These are phyloP conservation scores for Aphrophora alni DNA, from an alignment of 2,888 invertebrate species.

Conservation along the genomic window DNA sequence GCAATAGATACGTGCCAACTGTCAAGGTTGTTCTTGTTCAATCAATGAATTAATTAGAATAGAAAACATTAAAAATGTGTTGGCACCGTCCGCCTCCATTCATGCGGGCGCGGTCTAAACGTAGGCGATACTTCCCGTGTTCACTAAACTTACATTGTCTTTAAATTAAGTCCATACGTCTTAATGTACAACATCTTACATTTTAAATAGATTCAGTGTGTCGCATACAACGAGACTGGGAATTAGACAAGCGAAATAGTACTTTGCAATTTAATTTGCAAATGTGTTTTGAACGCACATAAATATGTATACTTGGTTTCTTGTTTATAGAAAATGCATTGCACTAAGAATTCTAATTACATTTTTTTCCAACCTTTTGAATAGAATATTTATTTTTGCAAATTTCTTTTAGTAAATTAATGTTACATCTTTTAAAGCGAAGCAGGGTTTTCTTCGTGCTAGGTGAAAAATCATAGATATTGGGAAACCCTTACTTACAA, in stretches of 20 bases:
- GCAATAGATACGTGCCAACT: neutral
- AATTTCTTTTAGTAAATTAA: no score
- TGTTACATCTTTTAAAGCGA: no score
- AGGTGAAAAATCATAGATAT: no score
- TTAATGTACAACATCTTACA: conserved; percentile 6
- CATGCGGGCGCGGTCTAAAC: neutral
- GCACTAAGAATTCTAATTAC: no score
- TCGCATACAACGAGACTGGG: neutral
- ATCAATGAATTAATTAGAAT: neutral
- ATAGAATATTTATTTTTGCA: no score
- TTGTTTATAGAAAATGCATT: no score
- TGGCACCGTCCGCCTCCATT: neutral
- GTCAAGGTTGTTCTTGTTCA: neutral
- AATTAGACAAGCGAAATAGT: neutral
- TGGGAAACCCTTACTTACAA: no score
- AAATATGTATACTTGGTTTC: neutral
- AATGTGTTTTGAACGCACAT: neutral
- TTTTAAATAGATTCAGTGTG: neutral
- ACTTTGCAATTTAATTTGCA: neutral
- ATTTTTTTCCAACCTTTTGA: no score
- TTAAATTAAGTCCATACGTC: neutral
- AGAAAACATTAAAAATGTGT: neutral
- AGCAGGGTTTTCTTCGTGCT: no score
- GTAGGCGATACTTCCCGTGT: conserved; percentile 2
- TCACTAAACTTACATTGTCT: conserved; percentile 9